phyloP scores from a whole-genome alignment of 1,140 invertebrate genomes.

The Brachionus asplanchnoidis region DNA sequence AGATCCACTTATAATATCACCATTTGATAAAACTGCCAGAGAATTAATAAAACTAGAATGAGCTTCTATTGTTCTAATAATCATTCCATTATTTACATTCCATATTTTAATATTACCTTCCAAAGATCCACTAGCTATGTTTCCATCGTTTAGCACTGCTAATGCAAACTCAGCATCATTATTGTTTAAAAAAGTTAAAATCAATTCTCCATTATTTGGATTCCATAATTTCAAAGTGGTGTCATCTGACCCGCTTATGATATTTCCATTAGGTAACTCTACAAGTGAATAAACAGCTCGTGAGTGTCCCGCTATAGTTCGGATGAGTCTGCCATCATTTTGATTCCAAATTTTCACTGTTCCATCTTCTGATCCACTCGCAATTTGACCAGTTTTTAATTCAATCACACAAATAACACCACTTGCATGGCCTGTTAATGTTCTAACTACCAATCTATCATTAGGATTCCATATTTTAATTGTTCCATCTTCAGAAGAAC shows the following conservation, averaged over 20 bases:
- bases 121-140: constrained; percentile 10
- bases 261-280: constrained; percentile 57
- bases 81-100: neutral
- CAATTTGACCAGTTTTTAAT: constrained; percentile 86
- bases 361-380: constrained; percentile 92
- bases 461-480: constrained; percentile 99
- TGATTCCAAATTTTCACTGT: constrained; percentile 92
- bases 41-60: neutral
- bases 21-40: neutral
- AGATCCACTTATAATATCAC: constrained; percentile 57
- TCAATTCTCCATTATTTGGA: constrained; percentile 61
- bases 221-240: constrained; percentile 63
- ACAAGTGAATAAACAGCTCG: constrained; percentile 53
- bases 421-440: neutral
- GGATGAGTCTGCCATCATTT: neutral
- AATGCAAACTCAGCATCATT: constrained; percentile 54
- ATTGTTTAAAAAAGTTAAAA: constrained; percentile 55
- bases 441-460: constrained; percentile 78
- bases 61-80: neutral
- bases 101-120: neutral
- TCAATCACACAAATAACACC: neutral
- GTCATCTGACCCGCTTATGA: constrained; percentile 60
- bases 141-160: constrained; percentile 59
- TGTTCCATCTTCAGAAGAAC: constrained; percentile 97
- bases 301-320: neutral